Conservation (phyloP, 2,888 invertebrate species). For the Coelinius sp. region DNA sequence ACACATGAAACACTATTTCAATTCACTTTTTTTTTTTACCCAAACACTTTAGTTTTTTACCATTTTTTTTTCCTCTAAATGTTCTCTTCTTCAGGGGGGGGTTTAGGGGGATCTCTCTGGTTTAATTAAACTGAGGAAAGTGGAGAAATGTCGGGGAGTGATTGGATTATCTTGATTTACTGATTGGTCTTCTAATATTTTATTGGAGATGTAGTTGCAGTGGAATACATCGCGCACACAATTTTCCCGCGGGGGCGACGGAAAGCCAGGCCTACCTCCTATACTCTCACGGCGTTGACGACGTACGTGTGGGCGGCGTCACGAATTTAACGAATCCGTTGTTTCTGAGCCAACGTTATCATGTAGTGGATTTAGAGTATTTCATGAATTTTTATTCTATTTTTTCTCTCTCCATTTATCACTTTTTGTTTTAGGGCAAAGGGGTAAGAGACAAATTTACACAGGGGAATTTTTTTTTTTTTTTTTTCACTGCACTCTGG, state of each 20-base stretch:
- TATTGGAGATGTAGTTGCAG: background rate
- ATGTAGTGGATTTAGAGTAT: background rate
- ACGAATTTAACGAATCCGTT: slow-evolving; percentile 19
- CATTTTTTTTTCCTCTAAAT: too few relatives aligned
- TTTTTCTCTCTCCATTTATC: too few relatives aligned
- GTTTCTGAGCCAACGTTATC: background rate
- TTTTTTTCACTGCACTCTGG: too few relatives aligned
- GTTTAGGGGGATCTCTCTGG: too few relatives aligned
- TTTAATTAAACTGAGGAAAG: too few relatives aligned
- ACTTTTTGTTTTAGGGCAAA: too few relatives aligned
- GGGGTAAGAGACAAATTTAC: too few relatives aligned
- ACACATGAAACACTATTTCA: background rate
- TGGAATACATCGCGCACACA: slow-evolving; percentile 39
- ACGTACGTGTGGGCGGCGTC: slow-evolving; percentile 39
- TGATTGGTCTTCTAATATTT: background rate
- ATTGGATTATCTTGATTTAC: background rate
- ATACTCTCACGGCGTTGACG: slow-evolving; percentile 26
- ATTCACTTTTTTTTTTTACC: background rate
- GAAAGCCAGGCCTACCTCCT: slow-evolving; percentile 29
- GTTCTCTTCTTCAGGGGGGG: too few relatives aligned
- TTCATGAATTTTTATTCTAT: background rate
- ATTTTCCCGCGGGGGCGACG: slow-evolving; percentile 47
- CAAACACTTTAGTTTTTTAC: background rate
- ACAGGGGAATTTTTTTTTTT: too few relatives aligned
- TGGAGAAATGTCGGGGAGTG: background rate